Base-by-base conservation (phyloP, 2,797 vertebrate genomes). In the Cryptoprocta ferox region DNA sequence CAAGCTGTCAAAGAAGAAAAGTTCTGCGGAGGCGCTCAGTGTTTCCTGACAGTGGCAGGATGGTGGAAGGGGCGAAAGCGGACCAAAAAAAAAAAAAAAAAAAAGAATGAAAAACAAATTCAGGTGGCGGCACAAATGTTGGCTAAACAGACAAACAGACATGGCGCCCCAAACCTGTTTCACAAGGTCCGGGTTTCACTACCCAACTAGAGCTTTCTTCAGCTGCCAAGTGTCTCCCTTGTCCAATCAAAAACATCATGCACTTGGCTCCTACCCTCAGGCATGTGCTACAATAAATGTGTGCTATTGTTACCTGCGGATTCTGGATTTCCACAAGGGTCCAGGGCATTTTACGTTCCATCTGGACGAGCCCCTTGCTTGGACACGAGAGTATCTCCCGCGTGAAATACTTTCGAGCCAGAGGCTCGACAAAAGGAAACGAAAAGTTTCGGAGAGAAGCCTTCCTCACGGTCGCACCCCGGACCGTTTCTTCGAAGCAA, bases 121-220 rank as follows among this genome's bases (percentile, higher is more conserved):
- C 84, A 76, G 63, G 81, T 26, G 84, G 56, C 71, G 30, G 56
- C 53, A 37, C n/a, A 63, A 50, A 66, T 0, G 6, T 35, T 13
- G 12, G 66, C 86, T 70, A 50, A 45, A 39, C 0, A 68, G 88
- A 81, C 53, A 16, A 45, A 39, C 0, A 68, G 88, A 81, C 53
- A 16, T 0, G 6, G 66, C 9, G 63, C 91, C n/a, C 30, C 91
- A 91, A 97, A 94, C 89, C 80, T 2, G 81, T 89, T 94, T 80
- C 94, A 68, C 91, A 79, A 92, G 95, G 35, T 3, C 4, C 48
- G 75, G 45, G 93, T 63, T 78, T 92, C 95, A 32, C 81, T 19
- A 61, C 80, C 39, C 24, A 35, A 59, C 78, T 0, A 3, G 59
- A 75, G 92, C 97, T 89, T 71, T 89, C 93, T 83, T 83, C 78